A percentile compares a stretch with the other conserved stretches of the same genome.
These are phyloP conservation scores for Drosophila pachea DNA, from an alignment of 1,140 invertebrate genomes.

Conservation along the genomic window DNA sequence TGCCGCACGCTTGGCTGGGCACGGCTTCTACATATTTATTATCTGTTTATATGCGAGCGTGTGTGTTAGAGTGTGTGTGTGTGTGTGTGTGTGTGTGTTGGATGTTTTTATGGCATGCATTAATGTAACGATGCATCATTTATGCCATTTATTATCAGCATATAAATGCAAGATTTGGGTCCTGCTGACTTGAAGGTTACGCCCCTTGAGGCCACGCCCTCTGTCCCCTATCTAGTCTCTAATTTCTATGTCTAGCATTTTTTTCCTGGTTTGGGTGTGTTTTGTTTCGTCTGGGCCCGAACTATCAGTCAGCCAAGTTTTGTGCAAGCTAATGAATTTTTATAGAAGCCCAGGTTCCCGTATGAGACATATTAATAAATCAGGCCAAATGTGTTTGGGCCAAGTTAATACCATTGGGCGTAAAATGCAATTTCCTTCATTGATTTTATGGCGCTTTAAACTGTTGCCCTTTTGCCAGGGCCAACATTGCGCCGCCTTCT, in stretches of 20 bases:
- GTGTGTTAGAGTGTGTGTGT: conserved; percentile 20
- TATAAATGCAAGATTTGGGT: conserved; percentile 68
- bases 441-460: conserved; percentile 56
- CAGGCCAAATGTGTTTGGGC: not conserved
- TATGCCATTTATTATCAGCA: conserved; percentile 74
- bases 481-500: conserved; percentile 9
- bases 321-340: conserved; percentile 68
- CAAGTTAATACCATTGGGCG: conserved; percentile 4
- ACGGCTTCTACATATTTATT: conserved; percentile 58
- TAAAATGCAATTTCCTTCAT: conserved; percentile 36
- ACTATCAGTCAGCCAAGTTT: conserved; percentile 39
- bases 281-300: conserved; percentile 11
- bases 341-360: conserved; percentile 28
- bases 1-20: conserved; percentile 29
- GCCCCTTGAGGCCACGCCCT: conserved; percentile 16
- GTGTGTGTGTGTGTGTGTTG: conserved; percentile 21
- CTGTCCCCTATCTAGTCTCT: conserved; percentile 2
- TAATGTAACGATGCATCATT: conserved; percentile 77
- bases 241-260: conserved; percentile 49
- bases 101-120: conserved; percentile 64
- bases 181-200: conserved; percentile 33
- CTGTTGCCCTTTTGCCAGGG: conserved; percentile 14
- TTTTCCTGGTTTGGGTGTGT: conserved; percentile 21
- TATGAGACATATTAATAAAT: conserved; percentile 31
- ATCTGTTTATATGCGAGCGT: conserved; percentile 37